phyloP scores from a whole-genome alignment of 2,113 vertebrate species.

The Cygnus buccinator region DNA sequence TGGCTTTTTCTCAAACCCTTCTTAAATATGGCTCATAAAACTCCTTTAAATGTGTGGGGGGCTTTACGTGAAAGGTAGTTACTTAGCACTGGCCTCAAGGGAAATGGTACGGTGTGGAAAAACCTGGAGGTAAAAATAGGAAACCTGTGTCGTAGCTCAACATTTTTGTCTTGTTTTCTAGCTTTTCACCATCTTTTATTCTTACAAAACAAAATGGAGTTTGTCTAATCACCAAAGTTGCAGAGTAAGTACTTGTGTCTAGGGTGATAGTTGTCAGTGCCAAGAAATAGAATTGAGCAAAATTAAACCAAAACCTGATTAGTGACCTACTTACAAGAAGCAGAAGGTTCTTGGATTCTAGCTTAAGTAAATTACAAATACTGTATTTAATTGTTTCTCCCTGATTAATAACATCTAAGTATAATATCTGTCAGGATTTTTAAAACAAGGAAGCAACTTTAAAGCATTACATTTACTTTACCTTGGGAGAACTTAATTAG shows the following conservation, averaged over 20 bases:
- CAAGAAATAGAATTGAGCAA: background rate
- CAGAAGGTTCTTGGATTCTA: background rate
- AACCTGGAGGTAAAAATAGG: fast-evolving
- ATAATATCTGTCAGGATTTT: conserved; percentile 40
- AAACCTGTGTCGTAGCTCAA: background rate
- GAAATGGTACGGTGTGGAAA: background rate
- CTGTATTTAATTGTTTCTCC: background rate
- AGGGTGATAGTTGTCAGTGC: background rate
- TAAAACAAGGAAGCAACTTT: conserved; percentile 26
- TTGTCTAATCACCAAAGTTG: background rate
- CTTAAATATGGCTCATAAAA: fast-evolving
- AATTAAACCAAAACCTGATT: background rate
- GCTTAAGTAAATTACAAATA: background rate
- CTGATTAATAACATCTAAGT: background rate
- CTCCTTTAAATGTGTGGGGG: background rate
- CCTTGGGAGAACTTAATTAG: conserved; percentile 78
- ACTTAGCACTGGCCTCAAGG: background rate
- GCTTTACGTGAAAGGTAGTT: background rate
- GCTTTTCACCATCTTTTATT: background rate
- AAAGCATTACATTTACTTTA: conserved; percentile 69
- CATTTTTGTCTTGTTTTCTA: background rate
- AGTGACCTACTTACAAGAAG: background rate
- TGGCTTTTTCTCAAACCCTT: background rate
- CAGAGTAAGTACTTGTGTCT: conserved; percentile 23
- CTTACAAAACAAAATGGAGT: conserved; percentile 2